Evolutionary conservation across 2,113 vertebrate genomes (phyloP).

Genomic region (Agapornis roseicollis): DNA sequence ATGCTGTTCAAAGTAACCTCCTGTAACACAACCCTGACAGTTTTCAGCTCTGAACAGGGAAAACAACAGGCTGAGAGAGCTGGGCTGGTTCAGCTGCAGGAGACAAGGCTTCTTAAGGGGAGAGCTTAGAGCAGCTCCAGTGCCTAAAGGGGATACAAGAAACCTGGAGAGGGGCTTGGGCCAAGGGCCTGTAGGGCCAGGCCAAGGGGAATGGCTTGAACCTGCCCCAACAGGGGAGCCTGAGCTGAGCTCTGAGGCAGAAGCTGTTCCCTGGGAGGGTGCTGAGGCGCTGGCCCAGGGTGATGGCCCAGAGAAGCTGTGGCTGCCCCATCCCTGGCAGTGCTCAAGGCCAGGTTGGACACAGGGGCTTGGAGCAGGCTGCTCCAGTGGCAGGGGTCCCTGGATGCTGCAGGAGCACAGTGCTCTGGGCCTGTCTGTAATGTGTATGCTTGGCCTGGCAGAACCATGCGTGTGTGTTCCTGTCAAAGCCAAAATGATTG

Average conservation of each 20-base stretch:
- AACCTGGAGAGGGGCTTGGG: background rate
- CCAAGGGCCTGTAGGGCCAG: too few relatives aligned
- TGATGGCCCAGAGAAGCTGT: too few relatives aligned
- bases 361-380: background rate
- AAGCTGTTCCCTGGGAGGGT: too few relatives aligned
- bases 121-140: background rate
- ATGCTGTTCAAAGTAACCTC: background rate
- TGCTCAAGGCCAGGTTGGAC: background rate
- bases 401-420: background rate
- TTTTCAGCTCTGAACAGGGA: background rate
- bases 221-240: too few relatives aligned
- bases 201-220: too few relatives aligned
- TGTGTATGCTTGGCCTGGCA: background rate
- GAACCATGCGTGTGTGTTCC: conserved; percentile 6
- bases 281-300: too few relatives aligned
- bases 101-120: background rate
- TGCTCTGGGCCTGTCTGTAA: background rate
- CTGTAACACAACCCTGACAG: background rate
- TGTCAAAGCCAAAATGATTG: background rate
- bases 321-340: background rate
- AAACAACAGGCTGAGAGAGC: background rate
- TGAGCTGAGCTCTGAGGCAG: too few relatives aligned
- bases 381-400: background rate
- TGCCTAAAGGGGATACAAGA: background rate
- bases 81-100: background rate